phyloP scores from a whole-genome alignment of 2,113 vertebrate genomes.

The Marmota flaviventris region DNA sequence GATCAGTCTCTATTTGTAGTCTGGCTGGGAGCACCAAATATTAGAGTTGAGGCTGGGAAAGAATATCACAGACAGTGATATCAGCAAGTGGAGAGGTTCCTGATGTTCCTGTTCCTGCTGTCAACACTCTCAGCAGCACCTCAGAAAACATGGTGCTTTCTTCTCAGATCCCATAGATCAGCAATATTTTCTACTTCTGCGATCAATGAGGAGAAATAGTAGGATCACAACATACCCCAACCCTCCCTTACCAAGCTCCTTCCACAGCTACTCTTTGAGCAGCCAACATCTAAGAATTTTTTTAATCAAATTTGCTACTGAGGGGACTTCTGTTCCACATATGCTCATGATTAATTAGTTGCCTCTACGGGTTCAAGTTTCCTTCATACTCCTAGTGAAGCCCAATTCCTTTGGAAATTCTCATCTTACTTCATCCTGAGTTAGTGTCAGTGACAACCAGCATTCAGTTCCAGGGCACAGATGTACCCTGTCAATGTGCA shows the following conservation, averaged over 20 bases:
- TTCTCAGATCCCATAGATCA: neutral
- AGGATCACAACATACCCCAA: neutral
- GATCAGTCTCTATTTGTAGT: neutral
- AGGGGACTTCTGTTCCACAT: neutral
- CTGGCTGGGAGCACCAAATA: neutral
- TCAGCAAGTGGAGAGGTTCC: neutral
- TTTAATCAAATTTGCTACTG: constrained; percentile 1
- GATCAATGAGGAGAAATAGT: neutral
- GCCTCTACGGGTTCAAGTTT: neutral
- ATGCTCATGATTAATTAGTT: neutral
- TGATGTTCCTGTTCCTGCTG: neutral
- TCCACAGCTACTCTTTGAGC: neutral
- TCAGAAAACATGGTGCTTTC: neutral
- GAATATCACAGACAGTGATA: neutral
- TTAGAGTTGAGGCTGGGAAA: neutral
- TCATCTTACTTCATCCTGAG: neutral
- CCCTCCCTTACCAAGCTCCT: no score
- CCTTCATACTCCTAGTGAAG: neutral
- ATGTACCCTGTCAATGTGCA: neutral
- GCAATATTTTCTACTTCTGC: neutral
- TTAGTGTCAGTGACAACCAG: neutral
- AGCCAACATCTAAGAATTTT: neutral
- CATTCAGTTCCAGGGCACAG: neutral
- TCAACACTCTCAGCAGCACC: neutral
- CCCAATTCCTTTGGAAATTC: neutral